Conservation (phyloP, 1,140 invertebrate genomes). For the Drosophila biarmipes region DNA sequence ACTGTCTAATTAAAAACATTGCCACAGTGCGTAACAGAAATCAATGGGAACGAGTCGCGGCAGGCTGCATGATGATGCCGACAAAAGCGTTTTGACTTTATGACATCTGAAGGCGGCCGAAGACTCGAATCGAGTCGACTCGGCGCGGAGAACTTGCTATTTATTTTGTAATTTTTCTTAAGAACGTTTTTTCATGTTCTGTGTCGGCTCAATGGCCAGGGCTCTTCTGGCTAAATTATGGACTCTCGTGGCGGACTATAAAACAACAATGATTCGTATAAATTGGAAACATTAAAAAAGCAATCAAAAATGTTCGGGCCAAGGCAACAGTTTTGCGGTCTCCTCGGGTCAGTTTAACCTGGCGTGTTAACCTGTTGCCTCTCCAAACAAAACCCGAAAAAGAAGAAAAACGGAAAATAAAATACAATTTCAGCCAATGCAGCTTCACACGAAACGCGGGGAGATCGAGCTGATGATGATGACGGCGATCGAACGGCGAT, state of each 20-base stretch:
- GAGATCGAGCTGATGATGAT: constrained; percentile 44
- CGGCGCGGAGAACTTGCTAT: constrained; percentile 53
- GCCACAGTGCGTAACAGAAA: constrained; percentile 76
- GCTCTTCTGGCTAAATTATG: constrained; percentile 74
- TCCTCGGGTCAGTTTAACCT: constrained; percentile 76
- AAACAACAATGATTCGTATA: constrained; percentile 83
- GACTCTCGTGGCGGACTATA: constrained; percentile 64
- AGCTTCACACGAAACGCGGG: constrained; percentile 50
- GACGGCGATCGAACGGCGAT: constrained; percentile 69
- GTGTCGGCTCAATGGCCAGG: constrained; percentile 18
- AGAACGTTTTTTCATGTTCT: constrained; percentile 40
- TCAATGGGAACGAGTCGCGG: constrained; percentile 56
- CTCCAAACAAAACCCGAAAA: constrained; percentile 51
- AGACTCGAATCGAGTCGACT: no score
- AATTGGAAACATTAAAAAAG: constrained; percentile 83
- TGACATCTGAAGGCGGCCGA: constrained; percentile 57
- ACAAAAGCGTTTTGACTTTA: constrained; percentile 80
- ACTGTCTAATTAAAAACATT: constrained; percentile 81
- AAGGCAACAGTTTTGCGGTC: constrained; percentile 64
- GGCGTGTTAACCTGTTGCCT: constrained; percentile 80
- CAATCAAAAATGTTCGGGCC: constrained; percentile 80
- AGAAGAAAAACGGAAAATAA: neutral
- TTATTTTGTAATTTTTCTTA: constrained; percentile 80
- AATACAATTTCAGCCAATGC: constrained; percentile 37
- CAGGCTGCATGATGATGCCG: constrained; percentile 55